Evolutionary conservation across 1,140 invertebrate species (phyloP), one percentile per base, ranked within the genome.

Genomic region (Vanessa atalanta): DNA sequence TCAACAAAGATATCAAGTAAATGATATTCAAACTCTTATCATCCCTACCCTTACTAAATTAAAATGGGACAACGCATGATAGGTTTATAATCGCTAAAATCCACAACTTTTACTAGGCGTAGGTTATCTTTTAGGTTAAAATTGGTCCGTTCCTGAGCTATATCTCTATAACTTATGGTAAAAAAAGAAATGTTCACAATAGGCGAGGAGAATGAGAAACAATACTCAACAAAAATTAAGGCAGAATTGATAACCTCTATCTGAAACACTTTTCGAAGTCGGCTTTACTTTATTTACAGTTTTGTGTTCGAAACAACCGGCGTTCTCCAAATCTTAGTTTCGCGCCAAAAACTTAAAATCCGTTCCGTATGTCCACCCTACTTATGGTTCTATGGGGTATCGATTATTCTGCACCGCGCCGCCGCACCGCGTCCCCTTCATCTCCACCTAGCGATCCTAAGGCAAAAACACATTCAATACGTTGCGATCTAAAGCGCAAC

Each of bases 351-450:
- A 78, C 77, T 76, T 65, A 80, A 81, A 84, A 83, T 83, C 80
- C 73, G 76, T 65, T 69, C 78, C 77, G 82, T 86, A 85, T 88
- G 86, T 86, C 83, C 86, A 86, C 84, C 83, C 82, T 85, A 83
- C 82, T 85, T 85, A 85, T 82, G 82, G 83, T 86, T 81, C 85
- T 87, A 88, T 88, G 87, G 87, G 84, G 85, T 87, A 87, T 87
- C 85, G 85, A 87, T 88, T 86, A 86, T 87, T 83, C 80, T 70
- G 75, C 69, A 72, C 26, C 78, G 74, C 72, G 68, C 68, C 72
- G 61, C 76, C 78, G 73, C 78, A 70, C 74, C 78, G 72, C 74
- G 75, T 57, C 74, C 75, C 76, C 72, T 73, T 57, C 72, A 74
- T 74, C 77, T 76, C 73, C 48, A 67, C 76, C 77, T 73, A 70